Conservation (phyloP, 2,113 vertebrate genomes). For the Pterocles burchelli region DNA sequence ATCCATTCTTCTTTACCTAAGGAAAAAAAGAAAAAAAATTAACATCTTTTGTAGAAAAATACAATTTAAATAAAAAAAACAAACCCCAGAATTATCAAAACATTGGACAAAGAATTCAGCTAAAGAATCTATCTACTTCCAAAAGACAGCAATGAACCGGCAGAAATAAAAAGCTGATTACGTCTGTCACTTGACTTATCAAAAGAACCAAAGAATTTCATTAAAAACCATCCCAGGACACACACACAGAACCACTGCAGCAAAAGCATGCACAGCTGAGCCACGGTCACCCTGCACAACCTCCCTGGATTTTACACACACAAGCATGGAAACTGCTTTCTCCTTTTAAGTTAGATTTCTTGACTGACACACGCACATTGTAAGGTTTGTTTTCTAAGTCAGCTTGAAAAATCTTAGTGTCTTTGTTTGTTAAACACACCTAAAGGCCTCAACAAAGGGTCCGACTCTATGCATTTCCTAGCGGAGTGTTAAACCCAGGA, state of each 20-base stretch:
- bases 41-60: not conserved
- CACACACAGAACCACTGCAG: not conserved
- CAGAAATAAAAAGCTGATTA: not conserved
- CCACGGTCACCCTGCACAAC: not conserved
- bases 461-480: not conserved
- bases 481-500: too few species aligned
- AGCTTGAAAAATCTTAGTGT: not conserved
- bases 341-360: not conserved
- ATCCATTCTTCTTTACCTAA: constrained; percentile 91
- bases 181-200: not conserved
- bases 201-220: not conserved
- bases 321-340: not conserved
- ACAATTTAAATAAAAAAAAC: not conserved
- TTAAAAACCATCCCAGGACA: not conserved
- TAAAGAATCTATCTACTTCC: not conserved
- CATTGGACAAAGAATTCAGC: not conserved
- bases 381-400: not conserved
- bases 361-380: not conserved
- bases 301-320: not conserved
- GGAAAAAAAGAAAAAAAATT: not conserved
- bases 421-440: not conserved
- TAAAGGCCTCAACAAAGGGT: not conserved
- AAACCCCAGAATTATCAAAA: not conserved
- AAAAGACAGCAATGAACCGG: not conserved
- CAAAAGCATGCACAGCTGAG: not conserved